A percentile compares a stretch with the other conserved stretches of the same genome.
Evolutionary conservation across 2,888 invertebrate species (phyloP).

Genomic region (Pycnomerus fuliginosus): DNA sequence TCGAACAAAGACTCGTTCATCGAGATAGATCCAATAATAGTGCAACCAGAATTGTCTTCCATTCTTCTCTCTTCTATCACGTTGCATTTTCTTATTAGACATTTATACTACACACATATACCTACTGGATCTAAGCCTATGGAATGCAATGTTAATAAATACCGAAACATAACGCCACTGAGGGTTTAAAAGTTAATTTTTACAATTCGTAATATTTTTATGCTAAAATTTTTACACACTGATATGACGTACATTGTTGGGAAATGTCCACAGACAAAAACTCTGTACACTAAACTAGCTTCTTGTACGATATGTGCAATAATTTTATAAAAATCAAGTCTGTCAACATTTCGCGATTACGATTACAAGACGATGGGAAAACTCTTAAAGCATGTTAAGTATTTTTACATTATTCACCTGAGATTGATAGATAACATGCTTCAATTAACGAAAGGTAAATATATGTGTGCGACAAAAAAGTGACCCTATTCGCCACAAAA

Average conservation of each 20-base stretch:
- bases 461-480: constrained; percentile 36
- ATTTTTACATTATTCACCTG: constrained; percentile 32
- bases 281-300: constrained; percentile 27
- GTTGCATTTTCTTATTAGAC: constrained; percentile 34
- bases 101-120: constrained; percentile 48
- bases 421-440: constrained; percentile 31
- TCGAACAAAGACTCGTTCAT: constrained; percentile 3
- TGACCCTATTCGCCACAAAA: constrained; percentile 46
- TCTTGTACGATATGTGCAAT: constrained; percentile 45
- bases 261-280: constrained; percentile 34
- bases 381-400: constrained; percentile 32
- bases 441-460: constrained; percentile 29
- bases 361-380: too few relatives aligned
- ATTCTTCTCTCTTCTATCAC: constrained; percentile 18
- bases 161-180: constrained; percentile 26
- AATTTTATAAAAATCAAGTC: constrained; percentile 28
- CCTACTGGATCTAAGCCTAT: constrained; percentile 37
- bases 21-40: constrained; percentile 8
- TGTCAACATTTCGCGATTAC: constrained; percentile 31
- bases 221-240: constrained; percentile 36
- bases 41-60: constrained; percentile 20
- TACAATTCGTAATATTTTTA: constrained; percentile 17
- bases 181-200: constrained; percentile 9
- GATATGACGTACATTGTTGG: constrained; percentile 37
- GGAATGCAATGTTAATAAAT: constrained; percentile 27